Conservation (phyloP, 1,140 invertebrate genomes). For the Cheumatopsyche charites region DNA sequence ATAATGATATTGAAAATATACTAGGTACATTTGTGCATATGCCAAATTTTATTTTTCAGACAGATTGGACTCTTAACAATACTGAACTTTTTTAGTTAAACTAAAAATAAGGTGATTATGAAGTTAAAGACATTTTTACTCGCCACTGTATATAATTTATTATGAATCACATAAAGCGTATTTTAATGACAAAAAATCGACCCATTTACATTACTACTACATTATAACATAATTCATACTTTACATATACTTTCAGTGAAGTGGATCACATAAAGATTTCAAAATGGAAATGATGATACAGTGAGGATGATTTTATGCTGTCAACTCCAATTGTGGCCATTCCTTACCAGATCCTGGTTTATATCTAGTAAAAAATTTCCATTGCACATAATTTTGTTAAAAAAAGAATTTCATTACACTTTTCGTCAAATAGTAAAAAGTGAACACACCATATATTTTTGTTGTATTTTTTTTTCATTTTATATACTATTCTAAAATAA, state of each 20-base stretch:
- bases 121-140: too few relatives aligned
- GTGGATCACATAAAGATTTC: conserved; percentile 23
- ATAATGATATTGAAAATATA: too few relatives aligned
- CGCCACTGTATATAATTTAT: conserved; percentile 48
- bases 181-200: conserved; percentile 48
- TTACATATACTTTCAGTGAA: conserved; percentile 26
- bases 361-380: conserved; percentile 27
- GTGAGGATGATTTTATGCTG: conserved; percentile 18
- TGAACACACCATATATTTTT: conserved; percentile 38
- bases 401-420: conserved; percentile 33
- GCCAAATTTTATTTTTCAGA: too few relatives aligned
- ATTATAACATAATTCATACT: conserved; percentile 33
- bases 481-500: conserved; percentile 33
- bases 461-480: conserved; percentile 19
- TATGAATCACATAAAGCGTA: conserved; percentile 49
- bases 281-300: conserved; percentile 9
- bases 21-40: too few relatives aligned
- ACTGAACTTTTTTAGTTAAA: too few relatives aligned
- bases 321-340: conserved; percentile 8
- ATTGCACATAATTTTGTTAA: conserved; percentile 31
- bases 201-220: conserved; percentile 45
- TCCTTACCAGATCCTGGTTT: conserved; percentile 24
- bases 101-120: too few relatives aligned
- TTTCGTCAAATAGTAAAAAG: conserved; percentile 39
- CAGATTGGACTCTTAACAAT: too few relatives aligned